A percentile compares a stretch with the other conserved stretches of the same genome.
Conservation (phyloP, 2,113 vertebrate genomes). For the Brevimyrus niger region DNA sequence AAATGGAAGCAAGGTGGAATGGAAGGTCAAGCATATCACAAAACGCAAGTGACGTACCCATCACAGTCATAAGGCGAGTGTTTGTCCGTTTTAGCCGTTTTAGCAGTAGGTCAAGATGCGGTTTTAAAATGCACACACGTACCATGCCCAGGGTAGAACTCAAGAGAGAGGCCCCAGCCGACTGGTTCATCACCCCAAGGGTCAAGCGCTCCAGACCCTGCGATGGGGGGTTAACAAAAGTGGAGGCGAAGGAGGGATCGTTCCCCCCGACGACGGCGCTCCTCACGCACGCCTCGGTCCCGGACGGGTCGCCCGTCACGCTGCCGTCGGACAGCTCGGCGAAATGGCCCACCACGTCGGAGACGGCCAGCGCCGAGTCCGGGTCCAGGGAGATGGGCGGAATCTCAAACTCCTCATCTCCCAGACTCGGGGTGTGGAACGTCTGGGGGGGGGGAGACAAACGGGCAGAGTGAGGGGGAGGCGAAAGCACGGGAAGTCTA, state of each 20-base stretch:
- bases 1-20: neutral
- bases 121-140: conserved; percentile 19
- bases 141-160: conserved; percentile 51
- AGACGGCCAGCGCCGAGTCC: conserved; percentile 74
- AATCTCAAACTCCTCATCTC: conserved; percentile 89
- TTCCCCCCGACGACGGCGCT: conserved; percentile 67
- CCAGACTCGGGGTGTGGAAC: conserved; percentile 83
- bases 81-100: neutral
- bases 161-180: conserved; percentile 65
- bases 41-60: neutral
- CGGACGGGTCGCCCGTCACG: conserved; percentile 50
- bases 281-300: conserved; percentile 60
- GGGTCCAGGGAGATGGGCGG: conserved; percentile 83
- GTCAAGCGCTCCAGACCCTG: conserved; percentile 73
- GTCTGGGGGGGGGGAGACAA: conserved; percentile 57
- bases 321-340: conserved; percentile 70
- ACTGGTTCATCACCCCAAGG: conserved; percentile 73
- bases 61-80: neutral
- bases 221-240: conserved; percentile 51
- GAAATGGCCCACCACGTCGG: conserved; percentile 76
- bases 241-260: conserved; percentile 63
- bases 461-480: neutral
- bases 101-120: neutral
- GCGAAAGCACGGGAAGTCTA: neutral
- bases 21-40: neutral